Evolutionary conservation across 2,113 vertebrate species (phyloP), one percentile per base, ranked within the genome.

Genomic region (Nycticorax nycticorax): DNA sequence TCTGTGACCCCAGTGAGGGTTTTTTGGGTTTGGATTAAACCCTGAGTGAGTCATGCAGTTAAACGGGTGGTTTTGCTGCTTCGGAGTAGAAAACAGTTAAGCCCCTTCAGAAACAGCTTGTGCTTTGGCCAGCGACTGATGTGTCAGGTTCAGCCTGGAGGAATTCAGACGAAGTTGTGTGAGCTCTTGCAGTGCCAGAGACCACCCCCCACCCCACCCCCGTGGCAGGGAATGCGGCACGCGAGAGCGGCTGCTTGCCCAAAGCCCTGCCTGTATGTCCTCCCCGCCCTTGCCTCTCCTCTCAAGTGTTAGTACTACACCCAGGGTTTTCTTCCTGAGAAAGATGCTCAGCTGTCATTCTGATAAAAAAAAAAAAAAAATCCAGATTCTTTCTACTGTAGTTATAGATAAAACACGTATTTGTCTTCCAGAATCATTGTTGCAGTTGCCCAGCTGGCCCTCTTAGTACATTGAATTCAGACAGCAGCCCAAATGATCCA

Each of bases 181-280:
- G 83, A 72, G 66, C 48, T 47, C n/a, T 56, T 35, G 2, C 27
- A 47, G 60, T 2, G 3, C 18, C 1, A 10, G 39, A 60, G 79
- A 39, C 53, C 26, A n/a, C n/a, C n/a, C n/a, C n/a, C n/a, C n/a
- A n/a, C n/a, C n/a, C n/a, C n/a, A n/a, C 9, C 24, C 30, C 32
- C 0, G 4, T 56, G 41, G 33, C 2, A 5, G 56, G 52, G 35
- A 11, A 15, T 6, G 4, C 1, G 8, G 48, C 39, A 0, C 1
- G 0, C 3, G 3, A 30, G 17, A 20, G 35, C 1, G 7, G n/a
- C 55, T 2, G 3, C 78, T 59, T 53, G 69, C 35, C 64, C 59
- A 21, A 35, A 64, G n/a, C 60, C 57, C 26, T 52, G 19, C 41
- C 66, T 12, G 10, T 9, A 4, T 3, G 3, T 45, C 23, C 10